These are phyloP conservation scores for Scrobipalpa atriplicella DNA, from an alignment of 2,888 invertebrate genomes.

Conservation along the genomic window DNA sequence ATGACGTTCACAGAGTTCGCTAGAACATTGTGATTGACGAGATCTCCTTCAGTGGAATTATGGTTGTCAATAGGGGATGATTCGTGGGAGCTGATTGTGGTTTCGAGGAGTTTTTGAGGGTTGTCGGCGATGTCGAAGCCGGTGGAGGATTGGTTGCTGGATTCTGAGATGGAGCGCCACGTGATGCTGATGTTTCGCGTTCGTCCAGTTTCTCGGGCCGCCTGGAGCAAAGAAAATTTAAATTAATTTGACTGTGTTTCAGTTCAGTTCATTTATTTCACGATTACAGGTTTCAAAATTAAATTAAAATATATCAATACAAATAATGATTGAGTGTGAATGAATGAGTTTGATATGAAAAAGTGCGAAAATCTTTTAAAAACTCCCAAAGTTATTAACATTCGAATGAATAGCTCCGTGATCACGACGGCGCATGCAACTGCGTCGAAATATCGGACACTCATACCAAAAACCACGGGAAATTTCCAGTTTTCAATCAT, in stretches of 20 bases:
- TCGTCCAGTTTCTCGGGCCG: constrained; percentile 60
- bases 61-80: constrained; percentile 44
- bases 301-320: too few relatives aligned
- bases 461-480: too few relatives aligned
- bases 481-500: too few relatives aligned
- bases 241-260: not conserved
- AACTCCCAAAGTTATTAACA: too few relatives aligned
- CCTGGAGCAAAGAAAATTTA: constrained; percentile 44
- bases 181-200: constrained; percentile 75
- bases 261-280: not conserved
- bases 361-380: too few relatives aligned
- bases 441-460: too few relatives aligned
- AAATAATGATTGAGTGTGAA: too few relatives aligned
- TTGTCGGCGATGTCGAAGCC: constrained; percentile 61
- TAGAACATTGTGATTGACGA: constrained; percentile 48
- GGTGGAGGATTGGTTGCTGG: constrained; percentile 73
- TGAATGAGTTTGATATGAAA: too few relatives aligned
- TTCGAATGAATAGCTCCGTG: too few relatives aligned
- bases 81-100: constrained; percentile 44
- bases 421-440: too few relatives aligned
- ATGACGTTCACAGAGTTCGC: constrained; percentile 32
- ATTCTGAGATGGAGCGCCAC: constrained; percentile 77
- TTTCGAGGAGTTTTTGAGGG: constrained; percentile 35
- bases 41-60: constrained; percentile 39
- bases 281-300: too few relatives aligned